Base-by-base conservation (phyloP, 2,113 vertebrate species). In the Paramisgurnus dabryanus region DNA sequence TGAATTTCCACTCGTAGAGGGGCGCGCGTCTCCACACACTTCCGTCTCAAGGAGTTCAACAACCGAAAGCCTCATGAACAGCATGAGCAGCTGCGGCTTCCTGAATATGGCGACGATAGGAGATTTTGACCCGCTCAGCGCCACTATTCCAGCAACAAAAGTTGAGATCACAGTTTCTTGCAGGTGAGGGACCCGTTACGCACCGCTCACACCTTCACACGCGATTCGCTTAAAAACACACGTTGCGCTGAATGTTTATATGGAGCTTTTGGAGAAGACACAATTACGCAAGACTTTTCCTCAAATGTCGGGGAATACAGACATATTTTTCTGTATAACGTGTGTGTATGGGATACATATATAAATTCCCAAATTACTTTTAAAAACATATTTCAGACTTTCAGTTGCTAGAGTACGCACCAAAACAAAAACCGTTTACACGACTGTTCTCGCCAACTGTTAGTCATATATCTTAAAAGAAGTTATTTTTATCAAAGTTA, bases 121-220 rank as follows among this genome's bases (percentile, higher is more conserved):
- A 85, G 93, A 94, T 78, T 90, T 95, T 86, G 92, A 87, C 89
- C 90, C 90, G 55, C 90, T 94, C 80, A 92, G 90, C 80, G 90
- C 92, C 12, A 91, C 90, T 87, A 90, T 95, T 85, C 95, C 94
- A 4, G 95, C 95, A 63, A 95, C 95, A 78, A 92, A 92, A 82
- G 95, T 95, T 89, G 95, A 95, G 86, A 87, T 95, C 81, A 94
- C 93, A 1, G 92, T 95, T 61, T 94, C 94, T 22, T 95, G 94
- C 94, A 95, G 94, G 94, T 95, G 87, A 93, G 90, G 27, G 17
- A 50, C 27, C 27, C 13, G 13, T 55, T 15, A 65, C 22, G 22
- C 8, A 43, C 41, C 11, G 15, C 34, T 43, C 10, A 13, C 47
- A 60, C 57, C 60, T 55, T 49, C 18, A 70, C 58, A 3, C 8